phyloP scores from a whole-genome alignment of 1,140 invertebrate species.

The Apis florea region DNA sequence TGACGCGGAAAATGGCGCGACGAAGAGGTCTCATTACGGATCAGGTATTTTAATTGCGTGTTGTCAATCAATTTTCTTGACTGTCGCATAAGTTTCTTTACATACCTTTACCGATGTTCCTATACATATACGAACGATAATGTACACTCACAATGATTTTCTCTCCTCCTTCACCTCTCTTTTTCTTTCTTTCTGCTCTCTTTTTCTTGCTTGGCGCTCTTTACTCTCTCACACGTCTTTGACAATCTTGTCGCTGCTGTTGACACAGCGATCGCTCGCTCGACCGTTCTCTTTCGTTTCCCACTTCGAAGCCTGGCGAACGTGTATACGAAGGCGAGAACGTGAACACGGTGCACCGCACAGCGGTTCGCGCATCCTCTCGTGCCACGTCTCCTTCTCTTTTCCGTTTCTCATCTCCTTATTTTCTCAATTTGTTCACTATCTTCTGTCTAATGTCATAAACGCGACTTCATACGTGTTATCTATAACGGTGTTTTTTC shows the following conservation, averaged over 20 bases:
- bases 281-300: constrained; percentile 60
- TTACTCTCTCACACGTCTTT: constrained; percentile 39
- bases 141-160: constrained; percentile 14
- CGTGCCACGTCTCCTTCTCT: constrained; percentile 62
- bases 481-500: constrained; percentile 26
- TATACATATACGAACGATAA: constrained; percentile 21
- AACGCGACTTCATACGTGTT: constrained; percentile 4
- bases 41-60: constrained; percentile 84
- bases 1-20: constrained; percentile 91
- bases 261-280: constrained; percentile 45
- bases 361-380: constrained; percentile 59
- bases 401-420: constrained; percentile 26
- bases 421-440: constrained; percentile 21
- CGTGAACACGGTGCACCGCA: constrained; percentile 53
- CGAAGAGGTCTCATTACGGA: constrained; percentile 93
- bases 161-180: constrained; percentile 29
- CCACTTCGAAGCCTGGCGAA: constrained; percentile 53
- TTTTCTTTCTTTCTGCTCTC: constrained; percentile 1
- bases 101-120: constrained; percentile 11
- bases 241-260: constrained; percentile 53
- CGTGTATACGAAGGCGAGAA: constrained; percentile 38
- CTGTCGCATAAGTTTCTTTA: not conserved
- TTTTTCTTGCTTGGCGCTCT: constrained; percentile 14
- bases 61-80: constrained; percentile 30
- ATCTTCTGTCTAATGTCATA: not conserved